A percentile compares a stretch with the other conserved stretches of the same genome.
Conservation (phyloP, 1,140 invertebrate genomes). For the Drosophila ogumai region DNA sequence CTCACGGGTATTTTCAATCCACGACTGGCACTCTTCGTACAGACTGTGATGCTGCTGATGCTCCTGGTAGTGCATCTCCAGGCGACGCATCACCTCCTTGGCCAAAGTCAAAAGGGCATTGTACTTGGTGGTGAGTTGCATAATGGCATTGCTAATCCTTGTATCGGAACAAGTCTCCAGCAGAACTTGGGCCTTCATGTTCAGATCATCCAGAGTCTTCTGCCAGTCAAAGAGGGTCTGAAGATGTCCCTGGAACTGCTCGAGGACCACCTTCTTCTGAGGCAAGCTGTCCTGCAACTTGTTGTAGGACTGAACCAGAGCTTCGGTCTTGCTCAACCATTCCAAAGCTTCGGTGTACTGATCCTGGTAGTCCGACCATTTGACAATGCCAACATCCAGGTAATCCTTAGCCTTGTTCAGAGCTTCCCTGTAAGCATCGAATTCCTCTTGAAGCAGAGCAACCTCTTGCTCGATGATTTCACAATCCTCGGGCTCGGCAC, state of each 20-base stretch:
- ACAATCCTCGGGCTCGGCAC: conserved; percentile 93
- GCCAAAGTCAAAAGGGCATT: conserved; percentile 95
- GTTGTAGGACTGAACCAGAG: conserved; percentile 94
- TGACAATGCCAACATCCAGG: conserved; percentile 95
- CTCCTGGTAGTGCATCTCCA: conserved; percentile 96
- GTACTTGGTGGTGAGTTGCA: conserved; percentile 97
- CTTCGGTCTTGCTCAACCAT: conserved; percentile 95
- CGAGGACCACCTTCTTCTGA: conserved; percentile 94
- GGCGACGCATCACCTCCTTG: conserved; percentile 96
- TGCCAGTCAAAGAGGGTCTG: conserved; percentile 98
- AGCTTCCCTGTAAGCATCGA: conserved; percentile 92
- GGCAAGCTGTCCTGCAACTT: conserved; percentile 95
- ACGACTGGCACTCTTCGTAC: conserved; percentile 95
- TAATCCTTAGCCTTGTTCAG: conserved; percentile 92
- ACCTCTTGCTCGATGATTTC: conserved; percentile 97
- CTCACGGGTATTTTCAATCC: conserved; percentile 94
- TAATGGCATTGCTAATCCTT: conserved; percentile 96
- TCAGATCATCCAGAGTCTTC: conserved; percentile 95
- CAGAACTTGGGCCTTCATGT: conserved; percentile 95
- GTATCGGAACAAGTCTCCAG: conserved; percentile 97
- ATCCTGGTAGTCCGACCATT: conserved; percentile 98
- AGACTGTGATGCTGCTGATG: conserved; percentile 95
- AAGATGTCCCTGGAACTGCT: conserved; percentile 95
- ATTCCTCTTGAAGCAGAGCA: conserved; percentile 94
- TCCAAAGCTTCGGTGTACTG: conserved; percentile 95